Conservation (phyloP, 2,888 invertebrate species). For the Iphiclides podalirius region DNA sequence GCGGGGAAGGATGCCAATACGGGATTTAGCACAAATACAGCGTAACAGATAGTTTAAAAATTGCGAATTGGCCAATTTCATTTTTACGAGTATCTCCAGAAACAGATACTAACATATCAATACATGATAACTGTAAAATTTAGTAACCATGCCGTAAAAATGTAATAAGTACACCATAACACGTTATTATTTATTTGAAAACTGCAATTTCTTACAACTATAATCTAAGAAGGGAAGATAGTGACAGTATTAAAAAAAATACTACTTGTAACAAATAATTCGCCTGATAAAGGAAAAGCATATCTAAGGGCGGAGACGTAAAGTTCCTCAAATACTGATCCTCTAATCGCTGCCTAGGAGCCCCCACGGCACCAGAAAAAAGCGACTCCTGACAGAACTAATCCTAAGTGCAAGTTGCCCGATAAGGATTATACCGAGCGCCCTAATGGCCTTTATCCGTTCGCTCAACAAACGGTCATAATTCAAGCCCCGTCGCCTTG, state of each 20-base stretch:
- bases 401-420: conserved; percentile 79
- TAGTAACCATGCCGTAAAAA: too few species aligned
- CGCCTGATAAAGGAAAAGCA: conserved; percentile 3
- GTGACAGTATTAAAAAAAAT: too few species aligned
- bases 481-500: conserved; percentile 68
- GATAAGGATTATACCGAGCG: conserved; percentile 75
- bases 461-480: conserved; percentile 77
- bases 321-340: conserved; percentile 41
- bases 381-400: conserved; percentile 75
- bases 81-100: background rate
- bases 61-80: background rate
- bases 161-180: too few species aligned
- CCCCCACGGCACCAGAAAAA: conserved; percentile 69
- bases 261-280: conserved; percentile 9
- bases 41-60: conserved; percentile 27
- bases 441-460: conserved; percentile 77
- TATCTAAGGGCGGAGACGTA: conserved; percentile 12
- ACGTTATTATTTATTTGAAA: too few species aligned
- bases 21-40: conserved; percentile 37
- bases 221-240: too few species aligned
- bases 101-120: too few species aligned
- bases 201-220: too few species aligned
- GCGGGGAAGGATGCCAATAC: conserved; percentile 63
- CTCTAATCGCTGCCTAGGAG: conserved; percentile 67
- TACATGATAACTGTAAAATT: too few species aligned